Base-by-base conservation (phyloP, 2,797 vertebrate genomes). In the Schizopygopsis malacanthus region DNA sequence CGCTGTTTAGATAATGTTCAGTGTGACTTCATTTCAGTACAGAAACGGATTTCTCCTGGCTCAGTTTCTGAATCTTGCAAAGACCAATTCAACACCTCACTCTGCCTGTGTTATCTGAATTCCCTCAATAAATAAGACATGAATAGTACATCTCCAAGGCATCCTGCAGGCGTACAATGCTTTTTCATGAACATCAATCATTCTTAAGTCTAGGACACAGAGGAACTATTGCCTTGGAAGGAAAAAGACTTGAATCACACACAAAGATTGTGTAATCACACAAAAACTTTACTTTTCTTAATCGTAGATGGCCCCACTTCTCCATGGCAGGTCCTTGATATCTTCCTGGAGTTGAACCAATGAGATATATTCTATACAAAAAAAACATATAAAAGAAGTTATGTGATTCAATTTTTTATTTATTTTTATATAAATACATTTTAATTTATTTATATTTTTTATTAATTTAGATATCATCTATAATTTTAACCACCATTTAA, bases 311-410 rank as follows among this genome's bases (percentile, higher is more conserved):
- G 80, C 98, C 98, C 98, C 98, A 99, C 4, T 96, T 97, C 85
- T 99, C 97, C 95, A 97, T 99, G 73, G 97, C 95, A 81, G 92
- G 87, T 61, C 97, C 97, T 80, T 96, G 95, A 83, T 96, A 98
- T 84, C 98, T 96, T 81, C 98, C 98, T n/a, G 98, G 98, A 2
- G 95, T 97, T 56, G 98, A 99, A 86, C 96, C 97, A 82, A 99
- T 93, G 71, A 99, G 95, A 92, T 96, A 97, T 6, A 99, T 97
- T 41, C 98, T 97, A 85, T 16, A 75, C 65, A 72, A 84, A 6
- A 73, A 69, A 73, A 65, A 83, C 41, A 50, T 28, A 72, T 12
- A n/a, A 15, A 56, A 13, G 25, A 33, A 45, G 20, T 65, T 47
- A 78, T 5, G 28, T 6, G 15, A 1, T 33, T 33, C 39, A 70